Base-by-base conservation (phyloP, 2,888 invertebrate species). In the Sarcophaga carnaria region DNA sequence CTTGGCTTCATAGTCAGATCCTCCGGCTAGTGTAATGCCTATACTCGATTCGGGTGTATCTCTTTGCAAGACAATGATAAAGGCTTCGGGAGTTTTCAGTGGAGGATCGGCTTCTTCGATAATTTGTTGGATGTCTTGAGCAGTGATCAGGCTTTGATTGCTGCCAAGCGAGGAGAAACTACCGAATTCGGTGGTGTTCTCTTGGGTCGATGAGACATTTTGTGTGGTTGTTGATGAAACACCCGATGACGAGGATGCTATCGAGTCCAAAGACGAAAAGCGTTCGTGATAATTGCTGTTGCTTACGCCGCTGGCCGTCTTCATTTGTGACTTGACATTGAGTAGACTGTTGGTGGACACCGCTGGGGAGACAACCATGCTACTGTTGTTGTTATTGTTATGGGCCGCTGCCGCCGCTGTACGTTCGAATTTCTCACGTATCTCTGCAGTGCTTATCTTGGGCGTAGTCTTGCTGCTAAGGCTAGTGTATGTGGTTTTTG, bases 1-100 rank as follows among this genome's bases (percentile, higher is more conserved):
- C 94, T 97, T 98, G 90, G 96, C 96, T 94, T 98, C 98, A 92
- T 97, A 98, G 92, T 98, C 98, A 22, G 96, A 96, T 76, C 98
- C 98, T 83, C 98, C 98, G 76, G 97, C 97, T 89, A 98, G 94
- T 67, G 97, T 97, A 85, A 98, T 96, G 66, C 98, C 98, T 85
- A 98, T 96, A 91, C 97, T 97, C 27, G 97, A 96, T 69, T 95
- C 95, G 4, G 95, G 94, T 88, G 95, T 94, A 90, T 96, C 96
- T 83, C 96, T 94, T 90, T 95, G 95, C 83, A 96, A 93, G 37
- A 96, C 94, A 67, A 96, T 95, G 54, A 96, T 96, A 87, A 95
- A 94, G 8, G 96, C 95, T 88, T 95, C 95, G 5, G 91, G 94
- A 88, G 92, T 96, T 94, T 92, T 96, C 37, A 95, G 92, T n/a